A percentile compares a stretch with the other conserved stretches of the same genome.
Conservation (phyloP, 2,113 vertebrate genomes). For the Poeciliopsis occidentalis region DNA sequence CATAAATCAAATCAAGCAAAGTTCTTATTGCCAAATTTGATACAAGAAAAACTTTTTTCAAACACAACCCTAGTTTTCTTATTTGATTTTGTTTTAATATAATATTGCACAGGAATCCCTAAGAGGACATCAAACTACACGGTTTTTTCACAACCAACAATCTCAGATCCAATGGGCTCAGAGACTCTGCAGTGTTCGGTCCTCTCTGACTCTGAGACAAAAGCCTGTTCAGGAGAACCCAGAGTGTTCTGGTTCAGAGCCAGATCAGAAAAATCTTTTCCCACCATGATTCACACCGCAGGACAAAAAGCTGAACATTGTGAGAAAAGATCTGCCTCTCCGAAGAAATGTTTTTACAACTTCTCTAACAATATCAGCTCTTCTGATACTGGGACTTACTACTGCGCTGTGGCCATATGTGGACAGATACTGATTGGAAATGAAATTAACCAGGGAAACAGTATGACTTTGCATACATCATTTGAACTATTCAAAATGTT, state of each 20-base stretch:
- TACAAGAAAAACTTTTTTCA: no score
- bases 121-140: accelerated
- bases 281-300: slow-evolving; percentile 14
- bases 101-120: neutral
- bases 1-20: no score
- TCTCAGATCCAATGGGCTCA: neutral
- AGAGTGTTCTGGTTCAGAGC: slow-evolving; percentile 45
- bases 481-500: no score
- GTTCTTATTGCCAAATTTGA: no score
- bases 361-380: slow-evolving; percentile 11
- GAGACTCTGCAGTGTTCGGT: slow-evolving; percentile 51
- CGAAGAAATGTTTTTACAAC: slow-evolving; percentile 1
- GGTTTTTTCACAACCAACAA: accelerated
- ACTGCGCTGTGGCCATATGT: slow-evolving; percentile 56
- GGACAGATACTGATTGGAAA: slow-evolving; percentile 46
- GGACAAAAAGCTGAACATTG: neutral
- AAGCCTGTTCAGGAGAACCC: slow-evolving; percentile 11
- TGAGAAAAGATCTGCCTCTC: neutral
- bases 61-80: no score
- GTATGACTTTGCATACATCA: neutral
- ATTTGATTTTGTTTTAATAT: neutral
- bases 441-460: neutral
- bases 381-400: slow-evolving; percentile 45
- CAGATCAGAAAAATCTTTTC: neutral
- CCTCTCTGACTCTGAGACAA: slow-evolving; percentile 1